Evolutionary conservation across 2,113 vertebrate genomes (phyloP).

Genomic region (Pterocles burchelli): DNA sequence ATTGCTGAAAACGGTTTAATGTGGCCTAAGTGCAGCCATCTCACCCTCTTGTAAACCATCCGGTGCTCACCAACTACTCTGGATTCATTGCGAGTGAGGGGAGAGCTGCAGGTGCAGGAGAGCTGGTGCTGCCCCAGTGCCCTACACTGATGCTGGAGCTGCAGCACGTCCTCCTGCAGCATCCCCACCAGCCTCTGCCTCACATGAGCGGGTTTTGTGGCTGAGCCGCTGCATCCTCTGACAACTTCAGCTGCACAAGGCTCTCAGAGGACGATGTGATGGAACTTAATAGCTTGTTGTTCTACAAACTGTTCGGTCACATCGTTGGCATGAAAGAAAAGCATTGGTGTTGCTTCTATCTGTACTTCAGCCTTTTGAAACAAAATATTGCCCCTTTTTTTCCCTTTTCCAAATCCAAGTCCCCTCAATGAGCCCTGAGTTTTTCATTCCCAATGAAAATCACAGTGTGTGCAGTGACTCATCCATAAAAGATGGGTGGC

Average conservation of each 20-base stretch:
- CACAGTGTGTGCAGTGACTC: background rate
- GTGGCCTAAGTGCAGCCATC: background rate
- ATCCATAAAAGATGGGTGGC: conserved; percentile 49
- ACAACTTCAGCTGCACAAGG: background rate
- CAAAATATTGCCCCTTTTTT: background rate
- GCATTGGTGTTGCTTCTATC: background rate
- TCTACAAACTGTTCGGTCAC: background rate
- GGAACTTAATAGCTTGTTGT: background rate
- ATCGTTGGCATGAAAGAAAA: background rate
- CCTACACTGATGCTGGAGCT: fast-evolving
- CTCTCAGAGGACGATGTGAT: background rate
- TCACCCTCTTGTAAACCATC: background rate
- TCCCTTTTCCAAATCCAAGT: background rate
- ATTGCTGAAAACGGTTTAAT: background rate
- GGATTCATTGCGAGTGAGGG: fast-evolving
- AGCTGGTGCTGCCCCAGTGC: background rate
- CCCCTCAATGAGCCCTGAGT: background rate
- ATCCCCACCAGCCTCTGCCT: background rate
- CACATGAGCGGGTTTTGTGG: background rate
- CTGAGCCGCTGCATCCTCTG: background rate
- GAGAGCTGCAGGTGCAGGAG: fast-evolving
- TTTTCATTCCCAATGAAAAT: conserved; percentile 47
- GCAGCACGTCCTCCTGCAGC: background rate
- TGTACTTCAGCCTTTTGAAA: background rate
- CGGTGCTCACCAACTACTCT: fast-evolving